Base-by-base conservation (phyloP, 2,797 vertebrate genomes). In the Mionectes olivaceus region DNA sequence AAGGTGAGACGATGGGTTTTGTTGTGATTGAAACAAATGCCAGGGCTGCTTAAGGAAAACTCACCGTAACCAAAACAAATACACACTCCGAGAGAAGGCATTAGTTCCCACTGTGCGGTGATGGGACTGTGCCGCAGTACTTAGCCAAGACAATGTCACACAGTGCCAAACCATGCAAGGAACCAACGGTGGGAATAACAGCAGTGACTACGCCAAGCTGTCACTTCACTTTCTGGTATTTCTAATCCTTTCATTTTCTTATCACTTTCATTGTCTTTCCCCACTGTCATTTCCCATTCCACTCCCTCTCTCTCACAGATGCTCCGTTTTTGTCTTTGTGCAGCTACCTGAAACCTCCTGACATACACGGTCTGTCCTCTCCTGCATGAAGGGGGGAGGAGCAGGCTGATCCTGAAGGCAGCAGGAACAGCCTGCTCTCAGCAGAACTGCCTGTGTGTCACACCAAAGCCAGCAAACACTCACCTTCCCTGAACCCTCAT, bases 11-110 rank as follows among this genome's bases (percentile, higher is more conserved):
- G 25, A 94, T 95, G 73, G 68, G 87, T 96, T 90, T 96, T 96
- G 91, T 46, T 90, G 63, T 88, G 93, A 96, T 82, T 93, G 94
- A 97, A 96, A 97, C 87, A 96, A 97, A 94, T 90, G 93, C 79
- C 89, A 83, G 56, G 23, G 46, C 83, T 75, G 33, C 67, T 83
- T 73, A 71, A 86, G 94, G 75, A 83, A 83, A 97, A 91, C 35
- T 85, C 69, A 65, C 68, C 75, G 35, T 60, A 82, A 77, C 37
- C 56, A 47, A 74, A 93, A 53, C 44, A 90, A 90, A 93, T 69
- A 21, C 0, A 27, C 7, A 5, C 22, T 32, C 59, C 44, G 67
- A 69, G 65, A 90, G 84, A 81, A 90, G 57, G 60, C 56, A 86
- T 68, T 93, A 57, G 88, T 67, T 94, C 74, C 53, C 89, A 71